Percentiles rank a stretch among this genome's conserved stretches.
phyloP scores from a whole-genome alignment of 1,140 invertebrate species.

The Lanistes nyassanus region DNA sequence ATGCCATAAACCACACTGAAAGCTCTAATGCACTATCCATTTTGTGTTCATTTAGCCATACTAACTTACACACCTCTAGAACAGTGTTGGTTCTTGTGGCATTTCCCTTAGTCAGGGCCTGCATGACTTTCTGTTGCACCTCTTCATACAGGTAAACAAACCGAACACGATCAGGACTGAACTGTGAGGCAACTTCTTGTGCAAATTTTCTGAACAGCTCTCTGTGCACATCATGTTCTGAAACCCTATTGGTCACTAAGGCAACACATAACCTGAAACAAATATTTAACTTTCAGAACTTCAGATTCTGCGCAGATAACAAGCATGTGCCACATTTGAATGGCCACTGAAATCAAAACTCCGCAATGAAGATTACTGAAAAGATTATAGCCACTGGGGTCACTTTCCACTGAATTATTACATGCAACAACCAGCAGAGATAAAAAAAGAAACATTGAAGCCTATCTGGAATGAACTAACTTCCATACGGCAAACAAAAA shows the following conservation, averaged over 20 bases:
- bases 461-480: too few relatives aligned
- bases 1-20: too few relatives aligned
- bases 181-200: conserved; percentile 21
- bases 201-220: conserved; percentile 69
- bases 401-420: too few relatives aligned
- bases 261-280: conserved; percentile 82
- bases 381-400: too few relatives aligned
- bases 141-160: conserved; percentile 90
- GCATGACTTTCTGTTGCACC: conserved; percentile 83
- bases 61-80: conserved; percentile 25
- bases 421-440: too few relatives aligned
- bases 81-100: conserved; percentile 28
- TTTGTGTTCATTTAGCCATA: too few relatives aligned
- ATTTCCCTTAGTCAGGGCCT: conserved; percentile 71
- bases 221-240: conserved; percentile 64
- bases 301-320: not conserved
- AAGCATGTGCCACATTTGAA: not conserved
- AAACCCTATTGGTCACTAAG: conserved; percentile 78
- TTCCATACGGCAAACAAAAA: too few relatives aligned
- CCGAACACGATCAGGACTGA: conserved; percentile 74
- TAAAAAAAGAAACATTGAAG: too few relatives aligned
- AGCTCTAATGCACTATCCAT: too few relatives aligned
- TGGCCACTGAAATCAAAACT: too few relatives aligned
- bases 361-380: too few relatives aligned
- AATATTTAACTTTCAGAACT: conserved; percentile 5